phyloP scores from a whole-genome alignment of 2,113 vertebrate species.

The Gorsachius goisagi region DNA sequence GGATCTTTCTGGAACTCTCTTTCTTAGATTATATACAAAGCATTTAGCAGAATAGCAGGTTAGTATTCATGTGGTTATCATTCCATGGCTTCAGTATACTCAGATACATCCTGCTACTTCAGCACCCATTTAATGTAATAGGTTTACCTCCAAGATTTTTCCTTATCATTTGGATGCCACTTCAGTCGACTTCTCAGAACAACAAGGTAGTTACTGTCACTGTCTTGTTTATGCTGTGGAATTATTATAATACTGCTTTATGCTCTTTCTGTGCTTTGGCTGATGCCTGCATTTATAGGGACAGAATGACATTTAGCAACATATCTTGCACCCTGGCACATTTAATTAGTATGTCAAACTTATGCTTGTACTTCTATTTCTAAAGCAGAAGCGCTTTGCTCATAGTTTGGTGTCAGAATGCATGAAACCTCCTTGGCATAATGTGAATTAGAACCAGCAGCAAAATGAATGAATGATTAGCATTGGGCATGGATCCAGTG shows the following conservation, averaged over 20 bases:
- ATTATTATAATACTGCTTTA: background rate
- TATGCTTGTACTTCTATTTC: conserved; percentile 28
- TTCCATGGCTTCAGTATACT: fast-evolving
- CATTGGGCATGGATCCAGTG: conserved; percentile 70
- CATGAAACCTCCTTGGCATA: conserved; percentile 60
- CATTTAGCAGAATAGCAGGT: background rate
- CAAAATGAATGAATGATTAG: conserved; percentile 72
- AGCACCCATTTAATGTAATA: background rate
- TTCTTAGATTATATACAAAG: background rate
- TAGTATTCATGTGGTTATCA: background rate
- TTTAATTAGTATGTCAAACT: conserved; percentile 57
- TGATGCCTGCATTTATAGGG: background rate
- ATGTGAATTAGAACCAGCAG: conserved; percentile 66
- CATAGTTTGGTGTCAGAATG: conserved; percentile 61
- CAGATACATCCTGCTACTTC: background rate
- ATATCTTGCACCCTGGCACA: background rate
- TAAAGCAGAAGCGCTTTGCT: conserved; percentile 51
- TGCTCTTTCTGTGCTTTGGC: background rate
- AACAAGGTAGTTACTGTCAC: background rate
- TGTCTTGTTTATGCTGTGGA: background rate
- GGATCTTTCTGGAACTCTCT: background rate
- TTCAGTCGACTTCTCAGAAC: background rate
- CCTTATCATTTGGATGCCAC: background rate
- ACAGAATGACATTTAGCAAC: conserved; percentile 17
- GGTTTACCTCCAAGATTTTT: background rate